phyloP scores from a whole-genome alignment of 2,888 invertebrate species.

The Omphaloscelis lunosa region DNA sequence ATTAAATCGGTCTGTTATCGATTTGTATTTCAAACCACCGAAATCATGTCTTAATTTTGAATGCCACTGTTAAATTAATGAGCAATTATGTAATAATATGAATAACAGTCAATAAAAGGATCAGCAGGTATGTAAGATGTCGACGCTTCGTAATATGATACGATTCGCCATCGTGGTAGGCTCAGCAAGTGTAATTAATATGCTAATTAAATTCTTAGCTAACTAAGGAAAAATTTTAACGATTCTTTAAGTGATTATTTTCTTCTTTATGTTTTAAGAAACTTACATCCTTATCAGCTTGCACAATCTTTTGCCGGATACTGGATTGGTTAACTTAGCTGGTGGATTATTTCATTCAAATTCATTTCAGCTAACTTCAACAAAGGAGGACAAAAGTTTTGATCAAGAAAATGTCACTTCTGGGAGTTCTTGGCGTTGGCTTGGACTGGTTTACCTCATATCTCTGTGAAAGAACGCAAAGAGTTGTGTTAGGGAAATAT shows the following conservation, averaged over 20 bases:
- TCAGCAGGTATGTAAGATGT: constrained; percentile 4
- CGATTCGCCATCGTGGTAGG: neutral
- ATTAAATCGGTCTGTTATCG: neutral
- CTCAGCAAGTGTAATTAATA: constrained; percentile 14
- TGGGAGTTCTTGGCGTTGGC: too few relatives aligned
- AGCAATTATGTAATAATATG: constrained; percentile 10
- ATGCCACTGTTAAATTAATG: neutral
- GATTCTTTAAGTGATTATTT: neutral
- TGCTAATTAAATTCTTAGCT: constrained; percentile 38
- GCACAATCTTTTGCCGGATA: neutral
- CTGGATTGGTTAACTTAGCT: too few relatives aligned
- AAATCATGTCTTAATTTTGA: neutral
- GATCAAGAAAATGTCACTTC: too few relatives aligned
- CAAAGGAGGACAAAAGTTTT: too few relatives aligned
- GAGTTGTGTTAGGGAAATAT: too few relatives aligned
- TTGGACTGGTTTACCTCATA: too few relatives aligned
- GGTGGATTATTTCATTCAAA: neutral
- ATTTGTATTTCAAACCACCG: constrained; percentile 1
- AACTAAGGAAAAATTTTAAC: constrained; percentile 1
- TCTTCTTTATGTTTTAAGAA: neutral
- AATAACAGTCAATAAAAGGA: constrained; percentile 31
- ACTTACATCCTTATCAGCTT: neutral
- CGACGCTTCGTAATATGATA: constrained; percentile 35
- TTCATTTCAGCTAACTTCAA: neutral
- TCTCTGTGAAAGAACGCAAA: too few relatives aligned